phyloP scores from a whole-genome alignment of 2,113 vertebrate genomes.

The Psilopsiagon aurifrons region DNA sequence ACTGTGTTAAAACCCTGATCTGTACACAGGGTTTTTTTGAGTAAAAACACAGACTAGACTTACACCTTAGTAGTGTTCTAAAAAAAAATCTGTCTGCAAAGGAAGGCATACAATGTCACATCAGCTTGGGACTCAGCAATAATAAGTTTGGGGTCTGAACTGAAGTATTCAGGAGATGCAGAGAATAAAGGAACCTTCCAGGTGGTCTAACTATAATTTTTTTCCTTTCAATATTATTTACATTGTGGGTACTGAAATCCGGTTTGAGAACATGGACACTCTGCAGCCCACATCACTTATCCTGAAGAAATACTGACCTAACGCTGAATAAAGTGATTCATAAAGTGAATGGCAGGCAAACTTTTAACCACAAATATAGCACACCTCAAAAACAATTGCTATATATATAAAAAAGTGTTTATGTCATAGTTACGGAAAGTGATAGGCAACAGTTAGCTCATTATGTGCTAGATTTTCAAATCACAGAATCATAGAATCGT shows the following conservation, averaged over 20 bases:
- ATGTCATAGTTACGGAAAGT: neutral
- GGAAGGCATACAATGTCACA: neutral
- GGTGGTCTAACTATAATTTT: neutral
- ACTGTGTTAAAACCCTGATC: neutral
- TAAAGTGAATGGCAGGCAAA: neutral
- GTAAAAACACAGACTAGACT: neutral
- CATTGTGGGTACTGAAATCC: neutral
- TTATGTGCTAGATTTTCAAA: neutral
- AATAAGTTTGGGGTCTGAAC: neutral
- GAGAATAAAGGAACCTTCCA: neutral
- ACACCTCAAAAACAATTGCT: neutral
- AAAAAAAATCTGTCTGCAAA: neutral
- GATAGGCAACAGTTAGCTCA: neutral
- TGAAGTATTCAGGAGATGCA: neutral
- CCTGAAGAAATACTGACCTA: neutral
- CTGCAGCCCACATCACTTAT: neutral
- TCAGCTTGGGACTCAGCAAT: neutral
- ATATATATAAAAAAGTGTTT: rapidly evolving
- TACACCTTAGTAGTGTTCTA: neutral
- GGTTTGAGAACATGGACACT: neutral
- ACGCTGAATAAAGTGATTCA: neutral
- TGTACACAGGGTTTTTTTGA: neutral
- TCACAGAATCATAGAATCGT: no score
- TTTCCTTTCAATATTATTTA: neutral
- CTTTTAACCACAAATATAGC: neutral